Base-by-base conservation (phyloP, 2,113 vertebrate species). In the Amphilophus citrinellus region DNA sequence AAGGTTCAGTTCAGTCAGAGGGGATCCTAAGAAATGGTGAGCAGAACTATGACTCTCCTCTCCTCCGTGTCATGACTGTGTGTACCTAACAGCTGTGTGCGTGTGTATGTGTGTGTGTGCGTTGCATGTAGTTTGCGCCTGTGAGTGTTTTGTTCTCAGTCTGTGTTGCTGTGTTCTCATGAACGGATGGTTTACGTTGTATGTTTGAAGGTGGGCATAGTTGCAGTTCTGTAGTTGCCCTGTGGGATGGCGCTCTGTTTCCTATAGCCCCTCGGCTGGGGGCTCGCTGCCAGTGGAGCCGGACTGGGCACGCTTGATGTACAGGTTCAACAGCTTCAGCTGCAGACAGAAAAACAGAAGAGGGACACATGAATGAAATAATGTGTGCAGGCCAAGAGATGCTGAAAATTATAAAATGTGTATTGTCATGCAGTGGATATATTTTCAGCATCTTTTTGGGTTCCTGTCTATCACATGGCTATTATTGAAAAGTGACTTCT, bases 271-370 rank as follows among this genome's bases (percentile, higher is more conserved):
- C 6, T 99, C 98, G 84, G 97, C 85, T 5, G 97, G 89, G 53
- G 96, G 96, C 57, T 99, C 98, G 3, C 95, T 94, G 89, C 96
- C 96, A 75, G 96, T 95, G 81, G 97, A 97, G 87, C 98, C 97
- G 2, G 97, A 98, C 76, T 99, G 98, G 92, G 98, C 98, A 18
- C 98, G 98, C 89, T 98, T 98, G 96, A 99, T 99, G 95, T 99
- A 99, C 73, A 99, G 96, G 91, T 99, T 99, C 95, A 99, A 89
- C 92, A 99, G 95, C 95, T 99, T 99, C 96, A 99, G 97, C 98
- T 99, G 93, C 3, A 9, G 32, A 86, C 4, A 79, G 62, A 93
- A 87, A 89, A 57, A 71, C 35, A 85, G 9, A 84, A 13, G 32
- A 30, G 15, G 10, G 1, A n/a, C 0, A 73, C 5, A 15, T 35